Conservation (phyloP, 2,113 vertebrate species). For the Arenaria interpres region DNA sequence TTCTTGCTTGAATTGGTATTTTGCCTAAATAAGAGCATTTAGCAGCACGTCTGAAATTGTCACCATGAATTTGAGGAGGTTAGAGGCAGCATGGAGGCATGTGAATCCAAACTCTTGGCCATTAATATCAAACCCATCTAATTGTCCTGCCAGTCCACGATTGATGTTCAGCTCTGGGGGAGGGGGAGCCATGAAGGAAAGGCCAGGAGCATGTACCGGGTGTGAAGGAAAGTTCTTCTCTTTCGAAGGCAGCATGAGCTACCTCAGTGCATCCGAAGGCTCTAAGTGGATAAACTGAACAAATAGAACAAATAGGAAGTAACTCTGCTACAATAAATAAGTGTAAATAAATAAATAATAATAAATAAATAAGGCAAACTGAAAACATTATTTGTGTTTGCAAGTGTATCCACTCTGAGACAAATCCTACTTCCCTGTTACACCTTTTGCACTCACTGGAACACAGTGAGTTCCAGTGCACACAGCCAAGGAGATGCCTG, state of each 20-base stretch:
- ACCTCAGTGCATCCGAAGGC: background rate
- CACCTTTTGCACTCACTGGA: background rate
- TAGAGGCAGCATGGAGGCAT: background rate
- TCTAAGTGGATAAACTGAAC: background rate
- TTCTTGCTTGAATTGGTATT: background rate
- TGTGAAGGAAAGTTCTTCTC: background rate
- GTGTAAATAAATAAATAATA: too few species aligned
- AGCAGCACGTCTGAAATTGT: background rate
- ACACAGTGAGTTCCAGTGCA: too few species aligned
- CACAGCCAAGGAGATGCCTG: background rate
- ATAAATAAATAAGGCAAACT: too few species aligned
- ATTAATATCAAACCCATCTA: background rate
- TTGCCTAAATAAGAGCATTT: background rate
- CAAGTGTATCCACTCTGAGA: background rate
- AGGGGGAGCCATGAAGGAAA: background rate
- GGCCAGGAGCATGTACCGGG: background rate
- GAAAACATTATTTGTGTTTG: background rate
- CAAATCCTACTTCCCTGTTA: background rate
- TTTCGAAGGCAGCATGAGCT: background rate
- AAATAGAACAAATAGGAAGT: background rate
- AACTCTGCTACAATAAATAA: background rate
- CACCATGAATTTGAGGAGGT: background rate
- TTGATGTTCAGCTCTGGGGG: background rate
- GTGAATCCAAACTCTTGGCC: background rate
- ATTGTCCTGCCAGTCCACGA: background rate